A percentile compares a stretch with the other conserved stretches of the same genome.
phyloP scores from a whole-genome alignment of 2,797 vertebrate genomes.

The Euthynnus affinis region DNA sequence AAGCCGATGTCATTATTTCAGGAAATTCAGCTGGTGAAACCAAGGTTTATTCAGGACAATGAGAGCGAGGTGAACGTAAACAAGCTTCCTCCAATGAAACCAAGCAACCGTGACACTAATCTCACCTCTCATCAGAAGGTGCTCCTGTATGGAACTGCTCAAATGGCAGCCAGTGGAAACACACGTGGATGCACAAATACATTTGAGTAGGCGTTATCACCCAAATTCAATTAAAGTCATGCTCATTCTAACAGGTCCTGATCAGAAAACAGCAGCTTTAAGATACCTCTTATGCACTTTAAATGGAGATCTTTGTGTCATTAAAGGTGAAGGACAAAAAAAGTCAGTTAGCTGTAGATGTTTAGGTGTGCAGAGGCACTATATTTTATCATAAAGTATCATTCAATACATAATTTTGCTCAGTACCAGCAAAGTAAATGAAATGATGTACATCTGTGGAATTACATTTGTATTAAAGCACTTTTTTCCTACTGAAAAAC shows the following conservation, averaged over 20 bases:
- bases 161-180: constrained; percentile 46
- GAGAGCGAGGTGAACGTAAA: constrained; percentile 45
- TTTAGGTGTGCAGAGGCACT: not conserved
- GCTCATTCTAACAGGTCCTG: not conserved
- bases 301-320: not conserved
- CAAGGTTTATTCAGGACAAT: constrained; percentile 44
- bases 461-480: not conserved
- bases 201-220: constrained; percentile 8
- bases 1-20: constrained; percentile 24
- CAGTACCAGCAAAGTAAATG: not conserved
- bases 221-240: constrained; percentile 15
- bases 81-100: constrained; percentile 52
- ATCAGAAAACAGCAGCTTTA: not conserved
- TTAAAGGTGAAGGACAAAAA: not conserved
- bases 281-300: not conserved
- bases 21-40: not conserved
- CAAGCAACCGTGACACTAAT: constrained; percentile 56
- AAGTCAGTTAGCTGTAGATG: not conserved
- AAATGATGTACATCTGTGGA: not conserved
- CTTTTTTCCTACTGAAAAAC: not conserved
- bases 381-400: not conserved
- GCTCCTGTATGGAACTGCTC: constrained; percentile 29
- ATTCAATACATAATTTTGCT: not conserved
- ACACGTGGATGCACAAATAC: constrained; percentile 9
- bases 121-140: constrained; percentile 29